Evolutionary conservation across 2,113 vertebrate species (phyloP).

Genomic region (Ammospiza caudacuta): DNA sequence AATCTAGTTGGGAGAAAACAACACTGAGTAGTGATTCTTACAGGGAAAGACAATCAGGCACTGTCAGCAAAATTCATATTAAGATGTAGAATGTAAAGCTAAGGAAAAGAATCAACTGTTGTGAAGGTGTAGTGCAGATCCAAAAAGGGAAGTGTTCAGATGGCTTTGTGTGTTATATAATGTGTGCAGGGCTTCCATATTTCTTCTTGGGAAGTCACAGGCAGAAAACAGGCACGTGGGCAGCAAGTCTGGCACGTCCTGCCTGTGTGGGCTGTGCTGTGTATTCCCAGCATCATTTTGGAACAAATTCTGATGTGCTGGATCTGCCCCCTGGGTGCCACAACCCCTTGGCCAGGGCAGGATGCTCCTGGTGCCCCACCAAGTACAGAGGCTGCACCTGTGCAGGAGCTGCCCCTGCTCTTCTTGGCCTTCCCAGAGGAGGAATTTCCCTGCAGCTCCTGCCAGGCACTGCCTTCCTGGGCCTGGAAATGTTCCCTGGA

Average conservation of each 20-base stretch:
- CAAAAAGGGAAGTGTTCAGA: not conserved
- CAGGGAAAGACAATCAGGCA: not conserved
- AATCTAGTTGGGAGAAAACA: not conserved
- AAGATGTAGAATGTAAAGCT: not conserved
- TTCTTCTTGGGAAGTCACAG: not conserved
- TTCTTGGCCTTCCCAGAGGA: not conserved
- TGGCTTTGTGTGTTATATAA: not conserved
- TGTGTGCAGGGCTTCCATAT: not conserved
- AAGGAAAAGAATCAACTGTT: not conserved
- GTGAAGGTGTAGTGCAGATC: not conserved
- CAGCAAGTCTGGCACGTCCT: not conserved
- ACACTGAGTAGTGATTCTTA: not conserved
- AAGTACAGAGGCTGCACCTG: too few relatives aligned
- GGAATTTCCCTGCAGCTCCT: not conserved
- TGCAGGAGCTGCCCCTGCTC: not conserved
- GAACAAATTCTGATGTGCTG: not conserved
- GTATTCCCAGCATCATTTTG: not conserved
- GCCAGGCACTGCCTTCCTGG: not conserved
- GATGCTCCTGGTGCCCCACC: not conserved
- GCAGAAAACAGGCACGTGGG: not conserved
- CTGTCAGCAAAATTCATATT: not conserved
- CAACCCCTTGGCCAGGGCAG: not conserved
- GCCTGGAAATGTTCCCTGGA: not conserved
- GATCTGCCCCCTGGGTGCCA: fast-evolving
- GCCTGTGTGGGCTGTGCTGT: not conserved